Percentiles rank a stretch among this genome's conserved stretches.
phyloP scores from a whole-genome alignment of 2,797 vertebrate species.

The Calcarius lapponicus region DNA sequence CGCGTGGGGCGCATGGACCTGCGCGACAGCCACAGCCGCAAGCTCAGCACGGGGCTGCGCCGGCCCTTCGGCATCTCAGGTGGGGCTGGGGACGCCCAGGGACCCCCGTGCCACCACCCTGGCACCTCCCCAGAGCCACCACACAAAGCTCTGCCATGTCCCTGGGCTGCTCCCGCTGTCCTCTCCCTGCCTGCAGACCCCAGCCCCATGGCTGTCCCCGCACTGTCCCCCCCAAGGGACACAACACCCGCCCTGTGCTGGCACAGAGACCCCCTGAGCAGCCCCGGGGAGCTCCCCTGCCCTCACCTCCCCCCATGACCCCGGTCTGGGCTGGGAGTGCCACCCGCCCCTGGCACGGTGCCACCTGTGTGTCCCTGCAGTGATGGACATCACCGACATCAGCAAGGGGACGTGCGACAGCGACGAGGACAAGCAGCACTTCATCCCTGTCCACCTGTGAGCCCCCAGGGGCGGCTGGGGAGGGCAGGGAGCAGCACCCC shows the following conservation, averaged over 20 bases:
- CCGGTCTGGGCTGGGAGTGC: neutral
- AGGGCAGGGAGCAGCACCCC: neutral
- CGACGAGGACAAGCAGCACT: constrained; percentile 67
- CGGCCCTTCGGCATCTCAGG: constrained; percentile 65
- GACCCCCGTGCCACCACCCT: accelerated
- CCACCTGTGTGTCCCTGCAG: neutral
- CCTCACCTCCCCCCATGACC: neutral
- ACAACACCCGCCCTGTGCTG: neutral
- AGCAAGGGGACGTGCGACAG: constrained; percentile 58
- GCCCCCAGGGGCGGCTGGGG: accelerated
- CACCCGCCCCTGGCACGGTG: neutral
- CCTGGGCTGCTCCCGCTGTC: neutral
- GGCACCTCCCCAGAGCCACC: neutral
- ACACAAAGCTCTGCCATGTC: neutral
- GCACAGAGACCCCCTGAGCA: neutral
- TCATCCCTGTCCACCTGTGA: constrained; percentile 68
- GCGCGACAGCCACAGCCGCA: constrained; percentile 44
- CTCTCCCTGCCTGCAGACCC: neutral
- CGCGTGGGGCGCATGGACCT: constrained; percentile 66
- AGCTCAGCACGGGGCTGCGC: constrained; percentile 57
- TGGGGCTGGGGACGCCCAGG: neutral
- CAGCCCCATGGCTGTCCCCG: accelerated
- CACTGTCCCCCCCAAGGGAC: neutral
- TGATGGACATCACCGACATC: constrained; percentile 71
- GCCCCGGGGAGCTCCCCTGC: neutral